Evolutionary conservation across 2,113 vertebrate species (phyloP).

Genomic region (Protobothrops mucrosquamatus): DNA sequence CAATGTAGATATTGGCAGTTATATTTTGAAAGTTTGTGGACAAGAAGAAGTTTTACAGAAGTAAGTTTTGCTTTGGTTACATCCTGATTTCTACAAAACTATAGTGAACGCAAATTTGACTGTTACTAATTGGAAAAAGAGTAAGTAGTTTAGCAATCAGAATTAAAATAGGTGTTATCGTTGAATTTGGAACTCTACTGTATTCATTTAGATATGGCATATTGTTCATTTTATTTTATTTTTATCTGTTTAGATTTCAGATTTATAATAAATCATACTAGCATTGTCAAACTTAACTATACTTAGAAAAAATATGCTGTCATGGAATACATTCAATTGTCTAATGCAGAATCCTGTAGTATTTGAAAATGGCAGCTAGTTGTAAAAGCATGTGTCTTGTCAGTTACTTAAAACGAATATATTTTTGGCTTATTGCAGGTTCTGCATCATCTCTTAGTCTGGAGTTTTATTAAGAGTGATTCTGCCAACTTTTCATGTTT

Average conservation of each 20-base stretch:
- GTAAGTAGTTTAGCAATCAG: neutral
- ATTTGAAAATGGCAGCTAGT: neutral
- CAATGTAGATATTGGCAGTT: constrained; percentile 91
- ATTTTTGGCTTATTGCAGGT: neutral
- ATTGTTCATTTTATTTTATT: neutral
- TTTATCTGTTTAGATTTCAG: neutral
- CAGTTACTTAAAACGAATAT: neutral
- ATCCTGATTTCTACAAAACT: constrained; percentile 2
- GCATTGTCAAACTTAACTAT: neutral
- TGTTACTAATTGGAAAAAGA: neutral
- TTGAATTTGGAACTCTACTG: neutral
- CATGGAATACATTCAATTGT: neutral
- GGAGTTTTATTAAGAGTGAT: neutral
- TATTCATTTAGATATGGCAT: neutral
- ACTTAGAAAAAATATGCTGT: neutral
- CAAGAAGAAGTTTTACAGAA: constrained; percentile 95
- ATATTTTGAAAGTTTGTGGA: constrained; percentile 95
- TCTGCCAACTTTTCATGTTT: neutral
- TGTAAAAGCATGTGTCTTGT: neutral
- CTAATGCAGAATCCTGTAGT: neutral
- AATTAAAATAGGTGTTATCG: neutral
- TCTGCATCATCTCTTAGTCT: neutral
- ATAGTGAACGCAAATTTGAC: neutral
- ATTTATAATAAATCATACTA: neutral
- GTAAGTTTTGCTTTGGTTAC: constrained; percentile 72